Evolutionary conservation across 1,140 invertebrate species (phyloP), one percentile per base, ranked within the genome.

Genomic region (Hetaerina americana): DNA sequence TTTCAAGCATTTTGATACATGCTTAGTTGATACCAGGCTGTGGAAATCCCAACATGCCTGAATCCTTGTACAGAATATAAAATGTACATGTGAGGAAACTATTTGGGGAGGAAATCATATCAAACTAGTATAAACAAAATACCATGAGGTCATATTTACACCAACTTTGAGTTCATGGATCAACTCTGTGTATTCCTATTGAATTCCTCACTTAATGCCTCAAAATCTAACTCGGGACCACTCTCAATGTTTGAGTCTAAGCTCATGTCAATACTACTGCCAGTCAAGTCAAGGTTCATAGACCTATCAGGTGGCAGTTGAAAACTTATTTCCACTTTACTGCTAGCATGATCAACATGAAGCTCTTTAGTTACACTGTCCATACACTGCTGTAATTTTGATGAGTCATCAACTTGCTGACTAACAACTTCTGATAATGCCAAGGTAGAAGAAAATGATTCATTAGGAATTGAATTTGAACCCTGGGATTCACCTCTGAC

Each of bases 191-290:
- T 70, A 24, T 72, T 72, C 24, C 71, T 28, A 28, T 27, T 72
- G 67, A 74, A 74, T 68, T 74, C 73, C 66, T 67, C 73, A 70
- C 73, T 74, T n/a, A 74, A 71, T 18, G 71, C 73, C 15, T 74
- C 73, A 72, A 74, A 74, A 71, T 74, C 73, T 26, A 72, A 27
- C 28, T 74, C 73, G 0, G 71, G 68, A 10, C 71, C 71, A 66
- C 27, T 49, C 26, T 72, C 73, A 18, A 57, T 57, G 40, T 57
- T 57, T 2, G 40, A 57, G 27, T 74, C 73, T 22, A 74, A 27
- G 66, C 73, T 74, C 28, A 74, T 70, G 27, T 74, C 73, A 49
- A 74, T 72, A 8, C 26, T 66, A 10, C 40, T 57, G 2, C 40
- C 40, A 5, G 40, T 57, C 40, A 57, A 57, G 26, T 69, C 68